These are phyloP conservation scores for Clitarchus hookeri DNA, from an alignment of 2,888 invertebrate species.

Conservation along the genomic window DNA sequence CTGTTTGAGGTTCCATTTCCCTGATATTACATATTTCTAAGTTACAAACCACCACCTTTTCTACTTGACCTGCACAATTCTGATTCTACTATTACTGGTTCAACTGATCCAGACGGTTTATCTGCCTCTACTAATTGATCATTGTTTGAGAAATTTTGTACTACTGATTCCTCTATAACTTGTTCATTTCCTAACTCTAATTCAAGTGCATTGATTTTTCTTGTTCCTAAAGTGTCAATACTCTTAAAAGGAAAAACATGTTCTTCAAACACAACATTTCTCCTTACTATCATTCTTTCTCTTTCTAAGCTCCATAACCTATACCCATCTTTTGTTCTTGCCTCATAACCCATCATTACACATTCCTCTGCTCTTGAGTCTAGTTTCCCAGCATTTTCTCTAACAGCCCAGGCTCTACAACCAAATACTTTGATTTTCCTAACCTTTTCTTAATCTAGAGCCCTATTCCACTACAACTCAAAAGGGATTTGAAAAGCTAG, in stretches of 20 bases:
- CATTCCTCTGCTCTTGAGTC: constrained; percentile 28
- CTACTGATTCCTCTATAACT: too few relatives aligned
- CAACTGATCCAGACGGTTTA: too few relatives aligned
- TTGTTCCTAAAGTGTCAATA: neutral
- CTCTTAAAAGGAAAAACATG: constrained; percentile 19
- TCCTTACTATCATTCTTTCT: constrained; percentile 9
- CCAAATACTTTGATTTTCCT: constrained; percentile 24
- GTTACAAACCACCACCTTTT: constrained; percentile 25
- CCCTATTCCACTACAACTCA: constrained; percentile 25
- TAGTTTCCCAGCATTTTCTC: constrained; percentile 11
- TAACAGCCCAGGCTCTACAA: constrained; percentile 19
- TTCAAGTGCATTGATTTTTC: neutral
- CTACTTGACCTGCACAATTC: too few relatives aligned
- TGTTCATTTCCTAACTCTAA: too few relatives aligned
- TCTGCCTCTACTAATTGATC: too few relatives aligned
- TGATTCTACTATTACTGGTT: too few relatives aligned
- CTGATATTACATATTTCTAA: neutral
- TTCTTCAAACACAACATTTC: constrained; percentile 21
- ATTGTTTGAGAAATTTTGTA: too few relatives aligned
- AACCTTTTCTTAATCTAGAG: neutral
- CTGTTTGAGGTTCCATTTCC: constrained; percentile 26
- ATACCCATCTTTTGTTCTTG: constrained; percentile 10
- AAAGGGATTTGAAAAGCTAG: constrained; percentile 23
- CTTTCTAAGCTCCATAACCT: neutral
- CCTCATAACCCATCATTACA: constrained; percentile 26